phyloP scores from a whole-genome alignment of 2,888 invertebrate species.

The Lasioglossum pauxillum region DNA sequence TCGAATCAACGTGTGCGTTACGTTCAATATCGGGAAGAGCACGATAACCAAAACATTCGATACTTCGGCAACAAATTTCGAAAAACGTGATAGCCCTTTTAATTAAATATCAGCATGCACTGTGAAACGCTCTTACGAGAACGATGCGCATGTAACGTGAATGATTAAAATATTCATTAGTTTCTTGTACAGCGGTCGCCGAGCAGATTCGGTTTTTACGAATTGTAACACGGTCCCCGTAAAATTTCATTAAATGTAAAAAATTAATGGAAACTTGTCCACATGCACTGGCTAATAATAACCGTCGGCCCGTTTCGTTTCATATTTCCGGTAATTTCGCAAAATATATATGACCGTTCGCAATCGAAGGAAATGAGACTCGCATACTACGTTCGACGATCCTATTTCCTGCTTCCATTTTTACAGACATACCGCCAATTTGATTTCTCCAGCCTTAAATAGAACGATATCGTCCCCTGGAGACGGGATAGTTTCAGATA shows the following conservation, averaged over 20 bases:
- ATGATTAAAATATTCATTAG: conserved; percentile 11
- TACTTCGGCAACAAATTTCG: background rate
- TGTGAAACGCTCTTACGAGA: background rate
- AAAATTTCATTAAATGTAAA: conserved; percentile 15
- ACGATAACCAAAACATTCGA: background rate
- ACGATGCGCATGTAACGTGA: background rate
- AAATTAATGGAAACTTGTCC: conserved; percentile 14
- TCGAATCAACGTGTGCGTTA: background rate
- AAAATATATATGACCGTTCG: conserved; percentile 32
- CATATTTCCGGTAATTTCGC: conserved; percentile 24
- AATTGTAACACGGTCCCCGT: background rate
- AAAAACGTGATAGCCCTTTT: background rate
- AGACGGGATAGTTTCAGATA: conserved; percentile 3
- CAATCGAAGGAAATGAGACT: conserved; percentile 36
- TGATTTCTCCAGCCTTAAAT: conserved; percentile 27
- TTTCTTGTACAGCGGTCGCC: background rate
- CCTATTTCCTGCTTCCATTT: conserved; percentile 33
- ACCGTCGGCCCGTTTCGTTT: conserved; percentile 17
- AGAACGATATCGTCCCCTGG: conserved; percentile 10
- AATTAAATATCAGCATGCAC: background rate
- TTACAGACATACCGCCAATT: conserved; percentile 16
- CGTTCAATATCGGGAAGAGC: background rate
- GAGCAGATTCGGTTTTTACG: background rate
- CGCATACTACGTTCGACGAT: conserved; percentile 33
- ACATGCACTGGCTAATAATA: conserved; percentile 24